Conservation (phyloP, 2,797 vertebrate genomes). For the Coilia nasus region DNA sequence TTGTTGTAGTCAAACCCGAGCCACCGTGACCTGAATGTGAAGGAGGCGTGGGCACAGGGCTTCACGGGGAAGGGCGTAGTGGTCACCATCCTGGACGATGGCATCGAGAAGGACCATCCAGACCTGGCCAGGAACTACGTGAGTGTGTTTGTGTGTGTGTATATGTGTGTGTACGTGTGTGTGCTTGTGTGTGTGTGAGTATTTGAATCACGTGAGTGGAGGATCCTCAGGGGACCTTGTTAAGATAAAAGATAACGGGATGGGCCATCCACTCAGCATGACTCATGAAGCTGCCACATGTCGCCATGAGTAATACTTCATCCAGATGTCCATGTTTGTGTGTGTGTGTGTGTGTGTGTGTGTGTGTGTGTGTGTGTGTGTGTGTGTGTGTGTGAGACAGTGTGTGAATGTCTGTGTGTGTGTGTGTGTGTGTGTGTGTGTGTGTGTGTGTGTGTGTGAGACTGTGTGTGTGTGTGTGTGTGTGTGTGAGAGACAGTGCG, state of each 20-base stretch:
- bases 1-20: slow-evolving; percentile 78
- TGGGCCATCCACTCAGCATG: background rate
- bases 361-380: background rate
- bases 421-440: background rate
- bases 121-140: slow-evolving; percentile 91
- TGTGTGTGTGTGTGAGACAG: too few relatives aligned
- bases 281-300: slow-evolving; percentile 4
- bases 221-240: too few relatives aligned
- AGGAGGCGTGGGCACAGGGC: slow-evolving; percentile 91
- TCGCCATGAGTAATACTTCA: background rate
- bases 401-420: background rate
- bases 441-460: too few relatives aligned
- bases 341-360: background rate
- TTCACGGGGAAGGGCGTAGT: slow-evolving; percentile 91
- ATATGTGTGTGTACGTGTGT: background rate
- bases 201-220: too few relatives aligned
- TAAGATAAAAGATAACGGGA: too few relatives aligned
- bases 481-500: too few relatives aligned
- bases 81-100: slow-evolving; percentile 95
- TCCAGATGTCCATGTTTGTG: background rate
- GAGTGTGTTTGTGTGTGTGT: slow-evolving; percentile 45
- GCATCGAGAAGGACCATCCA: slow-evolving; percentile 96
- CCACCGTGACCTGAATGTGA: slow-evolving; percentile 90
- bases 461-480: too few relatives aligned
- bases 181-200: background rate